Percentiles rank a stretch among this genome's conserved stretches.
phyloP scores from a whole-genome alignment of 2,113 vertebrate species.

The Neolamprologus devosi region DNA sequence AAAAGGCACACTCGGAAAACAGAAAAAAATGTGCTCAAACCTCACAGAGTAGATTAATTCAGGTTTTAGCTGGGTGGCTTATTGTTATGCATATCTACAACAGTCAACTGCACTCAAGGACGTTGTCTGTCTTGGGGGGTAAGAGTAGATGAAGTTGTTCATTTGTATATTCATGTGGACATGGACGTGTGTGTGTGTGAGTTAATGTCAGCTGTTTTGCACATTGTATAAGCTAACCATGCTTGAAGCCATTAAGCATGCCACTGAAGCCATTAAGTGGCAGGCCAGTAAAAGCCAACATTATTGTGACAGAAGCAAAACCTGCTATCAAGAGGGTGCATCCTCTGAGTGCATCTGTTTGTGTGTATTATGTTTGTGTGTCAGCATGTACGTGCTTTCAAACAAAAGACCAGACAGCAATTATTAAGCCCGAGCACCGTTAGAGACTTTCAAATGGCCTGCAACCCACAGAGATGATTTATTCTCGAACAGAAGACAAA shows the following conservation, averaged over 20 bases:
- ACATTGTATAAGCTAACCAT: neutral
- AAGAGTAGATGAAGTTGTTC: conserved; percentile 2
- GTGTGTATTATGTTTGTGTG: neutral
- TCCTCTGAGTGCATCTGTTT: neutral
- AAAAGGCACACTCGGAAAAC: neutral
- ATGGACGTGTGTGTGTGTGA: neutral
- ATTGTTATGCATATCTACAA: conserved; percentile 42
- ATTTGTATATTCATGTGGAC: conserved; percentile 1
- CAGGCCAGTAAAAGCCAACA: conserved; percentile 13
- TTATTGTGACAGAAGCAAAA: conserved; percentile 10
- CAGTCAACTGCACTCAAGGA: conserved; percentile 39
- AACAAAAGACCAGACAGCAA: conserved; percentile 32
- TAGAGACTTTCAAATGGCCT: conserved; percentile 20
- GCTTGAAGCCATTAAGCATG: neutral
- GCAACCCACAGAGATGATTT: conserved; percentile 18
- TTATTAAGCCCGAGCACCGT: conserved; percentile 13
- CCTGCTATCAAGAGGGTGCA: neutral
- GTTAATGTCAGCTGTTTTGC: neutral
- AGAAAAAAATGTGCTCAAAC: neutral
- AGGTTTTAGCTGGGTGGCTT: conserved; percentile 17
- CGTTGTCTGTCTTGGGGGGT: neutral
- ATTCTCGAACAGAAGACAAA: conserved; percentile 1
- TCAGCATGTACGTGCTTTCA: neutral
- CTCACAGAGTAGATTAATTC: conserved; percentile 2
- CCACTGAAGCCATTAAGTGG: conserved; percentile 17